Evolutionary conservation across 2,113 vertebrate genomes (phyloP), one percentile per base, ranked within the genome.

Genomic region (Arvicanthis niloticus): DNA sequence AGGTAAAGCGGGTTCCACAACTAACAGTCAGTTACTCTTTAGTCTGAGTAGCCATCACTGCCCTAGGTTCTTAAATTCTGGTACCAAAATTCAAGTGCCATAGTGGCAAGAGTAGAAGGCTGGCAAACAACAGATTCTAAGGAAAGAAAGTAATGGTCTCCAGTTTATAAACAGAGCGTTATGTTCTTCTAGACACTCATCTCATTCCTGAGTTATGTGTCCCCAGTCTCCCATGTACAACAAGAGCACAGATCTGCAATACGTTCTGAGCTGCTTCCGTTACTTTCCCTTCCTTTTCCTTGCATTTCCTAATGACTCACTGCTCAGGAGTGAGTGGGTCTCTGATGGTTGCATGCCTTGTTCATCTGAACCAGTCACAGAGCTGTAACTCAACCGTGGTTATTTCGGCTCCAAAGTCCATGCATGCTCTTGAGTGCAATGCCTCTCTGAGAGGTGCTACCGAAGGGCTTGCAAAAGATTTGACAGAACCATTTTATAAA

Each of bases 221-320:
- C 29, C 40, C 48, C 70, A 13, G 48, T 94, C 24, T 91, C 58
- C 7, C 53, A 85, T 7, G 65, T 82, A 91, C 3, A 85, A 45
- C 56, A 75, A 45, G 13, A 84, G 62, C 40, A 91, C 37, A 78
- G 91, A 77, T 22, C 45, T 80, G 45, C 13, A 95, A 80, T 82
- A 76, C 56, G 40, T 34, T 42, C 31, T 42, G 7, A 72, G 70
- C 29, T 82, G 45, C 72, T 56, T 80, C 40, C 0, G 81, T 45
- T 77, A 95, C 26, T 95, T 88, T 56, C 4, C 22, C 77, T 45
- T 76, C 68, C 90, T 92, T 92, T 84, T 73, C 95, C 65, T 96
- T 93, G 76, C 42, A 89, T 75, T 87, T 89, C 21, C 17, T 26
- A 31, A 73, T 21, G 85, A 48, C 65, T 21, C 10, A 70, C 78